Evolutionary conservation across 2,888 invertebrate genomes (phyloP).

Genomic region (Gandaritis pyraliata): DNA sequence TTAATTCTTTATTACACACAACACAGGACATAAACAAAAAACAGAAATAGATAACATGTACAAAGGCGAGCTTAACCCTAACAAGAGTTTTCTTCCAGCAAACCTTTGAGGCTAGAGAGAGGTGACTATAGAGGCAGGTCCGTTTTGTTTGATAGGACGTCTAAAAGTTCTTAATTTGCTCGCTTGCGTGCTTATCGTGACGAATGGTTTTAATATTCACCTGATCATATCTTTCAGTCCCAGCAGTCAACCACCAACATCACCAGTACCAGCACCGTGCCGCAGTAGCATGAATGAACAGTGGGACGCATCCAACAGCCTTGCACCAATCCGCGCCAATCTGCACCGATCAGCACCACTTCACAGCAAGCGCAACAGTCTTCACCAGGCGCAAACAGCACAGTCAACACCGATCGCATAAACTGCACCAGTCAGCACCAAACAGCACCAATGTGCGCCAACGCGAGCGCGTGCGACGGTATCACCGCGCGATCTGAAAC

Average conservation of each 20-base stretch:
- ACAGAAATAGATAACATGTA: too few species aligned
- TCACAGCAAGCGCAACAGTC: slow-evolving; percentile 24
- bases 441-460: slow-evolving; percentile 8
- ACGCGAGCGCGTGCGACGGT: slow-evolving; percentile 34
- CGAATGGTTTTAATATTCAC: slow-evolving; percentile 11
- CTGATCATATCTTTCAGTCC: slow-evolving; percentile 26
- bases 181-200: too few species aligned
- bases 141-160: too few species aligned
- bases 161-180: too few species aligned
- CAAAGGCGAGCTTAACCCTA: too few species aligned
- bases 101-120: too few species aligned
- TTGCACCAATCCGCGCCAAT: background rate
- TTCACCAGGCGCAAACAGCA: too few species aligned
- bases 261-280: slow-evolving; percentile 25
- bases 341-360: background rate
- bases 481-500: slow-evolving; percentile 38
- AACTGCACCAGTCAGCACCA: slow-evolving; percentile 6
- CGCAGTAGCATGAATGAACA: slow-evolving; percentile 29
- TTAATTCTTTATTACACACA: too few species aligned
- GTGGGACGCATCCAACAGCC: slow-evolving; percentile 21
- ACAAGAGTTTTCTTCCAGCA: too few species aligned
- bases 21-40: too few species aligned
- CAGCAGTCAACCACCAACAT: slow-evolving; percentile 31
- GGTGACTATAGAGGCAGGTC: too few species aligned
- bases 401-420: too few species aligned